Evolutionary conservation across 1,140 invertebrate species (phyloP), one percentile per base, ranked within the genome.

Genomic region (Drosophila lacertosa): DNA sequence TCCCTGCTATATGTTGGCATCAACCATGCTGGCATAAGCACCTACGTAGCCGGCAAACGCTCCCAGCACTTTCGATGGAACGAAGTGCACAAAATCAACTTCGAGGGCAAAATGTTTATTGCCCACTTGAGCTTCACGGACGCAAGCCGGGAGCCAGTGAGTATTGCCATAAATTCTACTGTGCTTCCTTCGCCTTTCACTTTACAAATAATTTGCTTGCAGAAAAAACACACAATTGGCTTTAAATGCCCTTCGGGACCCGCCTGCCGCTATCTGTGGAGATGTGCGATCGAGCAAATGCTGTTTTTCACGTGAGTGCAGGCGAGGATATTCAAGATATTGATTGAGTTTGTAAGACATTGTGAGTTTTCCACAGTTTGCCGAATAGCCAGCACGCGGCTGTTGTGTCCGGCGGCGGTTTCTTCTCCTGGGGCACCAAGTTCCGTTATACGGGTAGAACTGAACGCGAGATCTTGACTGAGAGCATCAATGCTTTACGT

Each of bases 51-150:
- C 16, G 97, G 96, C 72, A 94, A 96, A 81, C 96, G 98, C 92
- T 97, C 96, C 3, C 96, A 98, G 90, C 97, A 98, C 91, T 99
- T 98, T 92, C 96, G 96, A 78, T 99, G 98, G 98, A 94, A 94
- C 51, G 97, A 98, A 92, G 96, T 99, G 22, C 96, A 98, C 83
- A 98, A 98, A 92, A 97, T 99, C 60, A 98, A 98, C 89, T 99
- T 97, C 90, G 98, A 99, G 91, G 97, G 97, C n/a, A 97, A 98
- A 93, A 98, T 98, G 97, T 99, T 99, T 91, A 98, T 99, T 77
- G 95, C 98, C 64, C 97, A 99, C 92, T 93, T 98, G 42, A 97
- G 93, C 82, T 94, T 94, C 78, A 94, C 94, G 20, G 94, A 94
- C 59, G 84, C 86, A 0, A 90, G 86, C 39, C 76, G 90, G 0